Evolutionary conservation across 2,888 invertebrate genomes (phyloP), one percentile per base, ranked within the genome.

Genomic region (Dicyrtoma fusca): DNA sequence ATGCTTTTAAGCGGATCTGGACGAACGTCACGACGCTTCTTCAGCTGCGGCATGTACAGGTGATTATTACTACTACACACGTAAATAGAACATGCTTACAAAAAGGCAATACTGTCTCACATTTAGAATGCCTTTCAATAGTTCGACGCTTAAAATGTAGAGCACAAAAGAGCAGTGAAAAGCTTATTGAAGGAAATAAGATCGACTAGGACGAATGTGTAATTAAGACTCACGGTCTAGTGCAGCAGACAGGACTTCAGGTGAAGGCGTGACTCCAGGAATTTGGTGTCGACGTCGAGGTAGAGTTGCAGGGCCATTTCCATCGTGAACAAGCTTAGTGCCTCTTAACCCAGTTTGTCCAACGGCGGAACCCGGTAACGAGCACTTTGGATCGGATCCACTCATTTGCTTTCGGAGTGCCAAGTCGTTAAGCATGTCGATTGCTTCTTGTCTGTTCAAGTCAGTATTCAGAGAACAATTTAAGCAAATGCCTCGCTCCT

Each of bases 341-440:
- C 75, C 72, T 44, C 76, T 68, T 34, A 74, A 53, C 13, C 77
- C 77, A 0, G 75, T 75, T 64, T 77, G 59, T 55, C 79, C 77
- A 10, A 63, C 72, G 19, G 72, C 74, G 1, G 79, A 78, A 6
- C 76, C 76, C 53, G 77, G 76, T 21, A 77, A 73, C 19, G 79
- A 80, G 68, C 75, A 75, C 45, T 65, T 73, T 51, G 74, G 71
- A 71, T 79, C 79, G 1, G 77, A 74, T 21, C 85, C 84, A 3
- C 90, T 90, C 10, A 90, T 88, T 77, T 91, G 86, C 78, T 92
- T 89, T 53, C 91, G 87, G 47, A 90, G 90, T 1, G 92, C 91
- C 81, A 92, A 85, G 84, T 92, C 92, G 82, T 90, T 91, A 64
- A 93, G 85, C 90, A 92, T 91, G 80, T 92, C 92, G 73, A 92